Conservation (phyloP, 2,113 vertebrate genomes). For the Chloropsis hardwickii region DNA sequence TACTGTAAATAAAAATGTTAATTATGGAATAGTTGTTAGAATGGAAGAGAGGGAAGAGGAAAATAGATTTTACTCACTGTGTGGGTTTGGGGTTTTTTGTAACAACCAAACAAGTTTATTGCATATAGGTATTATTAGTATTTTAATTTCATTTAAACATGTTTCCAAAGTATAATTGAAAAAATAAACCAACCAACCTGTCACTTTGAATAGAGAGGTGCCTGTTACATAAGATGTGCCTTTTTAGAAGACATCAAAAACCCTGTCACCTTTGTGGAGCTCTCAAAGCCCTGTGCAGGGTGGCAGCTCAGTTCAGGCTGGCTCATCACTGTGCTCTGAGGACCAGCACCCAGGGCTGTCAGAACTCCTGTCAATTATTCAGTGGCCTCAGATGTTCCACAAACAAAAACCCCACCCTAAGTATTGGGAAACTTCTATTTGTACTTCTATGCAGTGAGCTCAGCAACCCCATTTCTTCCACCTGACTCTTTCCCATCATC, state of each 20-base stretch:
- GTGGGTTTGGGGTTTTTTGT: not conserved
- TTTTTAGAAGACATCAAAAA: not conserved
- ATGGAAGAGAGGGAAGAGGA: not conserved
- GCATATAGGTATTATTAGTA: not conserved
- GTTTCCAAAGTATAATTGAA: not conserved
- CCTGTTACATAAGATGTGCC: not conserved
- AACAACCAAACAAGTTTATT: not conserved
- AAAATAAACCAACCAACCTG: too few species aligned
- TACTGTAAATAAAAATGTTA: not conserved
- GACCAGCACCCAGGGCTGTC: not conserved
- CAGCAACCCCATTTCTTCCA: not conserved
- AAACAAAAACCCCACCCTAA: fast-evolving
- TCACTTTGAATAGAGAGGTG: not conserved
- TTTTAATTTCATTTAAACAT: not conserved
- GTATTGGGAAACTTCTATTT: not conserved
- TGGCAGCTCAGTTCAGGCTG: not conserved
- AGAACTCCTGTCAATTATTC: not conserved
- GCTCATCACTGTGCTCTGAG: not conserved
- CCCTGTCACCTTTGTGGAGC: not conserved
- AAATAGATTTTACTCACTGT: not conserved
- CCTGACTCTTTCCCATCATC: not conserved
- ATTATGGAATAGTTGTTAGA: not conserved
- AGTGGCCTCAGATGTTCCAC: not conserved
- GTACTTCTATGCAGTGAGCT: not conserved
- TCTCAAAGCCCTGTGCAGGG: not conserved